Base-by-base conservation (phyloP, 2,797 vertebrate genomes). In the Danionella dracula region DNA sequence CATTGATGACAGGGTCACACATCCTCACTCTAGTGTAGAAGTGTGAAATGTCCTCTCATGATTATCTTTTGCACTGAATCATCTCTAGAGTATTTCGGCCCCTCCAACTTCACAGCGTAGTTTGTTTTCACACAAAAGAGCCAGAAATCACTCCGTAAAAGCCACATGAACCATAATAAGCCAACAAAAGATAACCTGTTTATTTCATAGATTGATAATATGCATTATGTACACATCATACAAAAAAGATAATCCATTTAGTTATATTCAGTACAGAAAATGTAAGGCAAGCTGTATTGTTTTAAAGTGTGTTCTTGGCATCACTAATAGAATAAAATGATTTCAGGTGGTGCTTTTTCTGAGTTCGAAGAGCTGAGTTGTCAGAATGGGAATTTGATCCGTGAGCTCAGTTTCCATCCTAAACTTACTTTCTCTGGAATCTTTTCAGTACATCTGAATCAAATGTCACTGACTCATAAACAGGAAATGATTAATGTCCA, bases 1-100 rank as follows among this genome's bases (percentile, higher is more conserved):
- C 82, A 80, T 74, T 15, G 75, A 45, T 66, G 50, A 74, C 59
- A 76, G 6, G 40, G 16, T 19, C 40, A 13, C 32, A 60, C 5
- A 54, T 55, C n/a, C 6, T 13, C 5, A 16, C 19, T 35, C 10
- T 27, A n/a, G 8, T 45, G 40, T 35, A 23, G 5, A 61, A 15
- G 21, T 50, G 9, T 17, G 13, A 32, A 21, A 42, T 55, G 19
- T n/a, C 1, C 20, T 13, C 31, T 17, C 20, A 13, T 46, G 19
- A 45, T n/a, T n/a, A 1, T 7, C 8, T 21, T 35, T 54, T 21
- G 16, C 11, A 48, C 6, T 29, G 8, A 49, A n/a, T 38, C 6
- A 49, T 49, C 15, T 20, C 12, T 19, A 13, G 16, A 59, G 11
- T 27, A 7, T n/a, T 27, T 37, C 37, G 41, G 17, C 11, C 17